A percentile compares a stretch with the other conserved stretches of the same genome.
Conservation (phyloP, 2,113 vertebrate species). For the Nesogale talazaci region DNA sequence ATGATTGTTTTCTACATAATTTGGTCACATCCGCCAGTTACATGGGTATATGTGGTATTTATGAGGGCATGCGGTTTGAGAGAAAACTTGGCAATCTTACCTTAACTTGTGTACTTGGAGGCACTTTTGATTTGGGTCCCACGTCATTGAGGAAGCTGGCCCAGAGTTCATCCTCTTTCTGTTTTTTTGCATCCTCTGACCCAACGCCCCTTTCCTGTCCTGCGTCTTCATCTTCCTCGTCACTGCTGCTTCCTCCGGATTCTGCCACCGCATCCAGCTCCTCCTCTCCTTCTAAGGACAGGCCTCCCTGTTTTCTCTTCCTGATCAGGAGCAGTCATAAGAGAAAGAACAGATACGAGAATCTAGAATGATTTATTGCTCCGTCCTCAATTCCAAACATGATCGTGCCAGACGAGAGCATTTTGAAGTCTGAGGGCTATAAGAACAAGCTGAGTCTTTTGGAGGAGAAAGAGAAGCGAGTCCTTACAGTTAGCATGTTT, state of each 20-base stretch:
- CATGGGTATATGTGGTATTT: too few relatives aligned
- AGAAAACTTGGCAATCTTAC: neutral
- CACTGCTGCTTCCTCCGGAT: slow-evolving; percentile 67
- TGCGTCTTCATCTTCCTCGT: slow-evolving; percentile 65
- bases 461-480: neutral
- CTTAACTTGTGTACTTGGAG: slow-evolving; percentile 39
- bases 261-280: slow-evolving; percentile 68
- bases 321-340: slow-evolving; percentile 75
- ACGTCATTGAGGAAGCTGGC: slow-evolving; percentile 97
- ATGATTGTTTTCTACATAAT: neutral
- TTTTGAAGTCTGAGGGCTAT: neutral
- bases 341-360: neutral
- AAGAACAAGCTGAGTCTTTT: neutral
- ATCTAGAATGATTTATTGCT: neutral
- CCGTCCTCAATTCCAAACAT: neutral
- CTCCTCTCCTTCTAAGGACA: slow-evolving; percentile 84
- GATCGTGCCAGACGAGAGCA: neutral
- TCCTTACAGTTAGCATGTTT: neutral
- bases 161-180: slow-evolving; percentile 97
- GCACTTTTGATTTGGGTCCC: slow-evolving; percentile 88
- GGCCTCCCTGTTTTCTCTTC: slow-evolving; percentile 90
- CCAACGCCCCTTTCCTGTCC: slow-evolving; percentile 57
- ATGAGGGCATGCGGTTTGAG: too few relatives aligned
- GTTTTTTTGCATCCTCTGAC: slow-evolving; percentile 84
- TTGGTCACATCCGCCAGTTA: too few relatives aligned